Base-by-base conservation (phyloP, 2,888 invertebrate genomes). In the Apodemia mormo region DNA sequence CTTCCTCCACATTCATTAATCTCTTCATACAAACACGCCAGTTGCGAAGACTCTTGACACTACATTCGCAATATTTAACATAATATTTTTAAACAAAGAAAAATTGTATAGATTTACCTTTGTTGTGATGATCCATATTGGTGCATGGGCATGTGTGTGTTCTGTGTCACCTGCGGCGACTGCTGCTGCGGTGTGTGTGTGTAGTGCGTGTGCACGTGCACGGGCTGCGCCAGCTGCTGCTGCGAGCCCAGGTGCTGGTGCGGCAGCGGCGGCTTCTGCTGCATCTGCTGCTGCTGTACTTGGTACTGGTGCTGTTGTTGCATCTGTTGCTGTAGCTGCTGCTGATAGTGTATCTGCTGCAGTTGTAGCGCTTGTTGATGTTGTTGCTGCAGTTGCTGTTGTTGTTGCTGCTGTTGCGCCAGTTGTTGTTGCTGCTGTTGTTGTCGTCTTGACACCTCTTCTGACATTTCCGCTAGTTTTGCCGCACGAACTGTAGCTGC, bases 391-490 rank as follows among this genome's bases (percentile, higher is more conserved):
- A 79, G 79, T 29, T 71, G 72, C 61, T 76, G 73, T 9, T 73
- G 76, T 8, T 94, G 90, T 52, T 76, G 79, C 37, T 77, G 95
- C 88, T 75, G 73, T 33, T 77, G 79, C 33, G 81, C 80, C n/a
- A 77, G 76, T 30, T 80, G 81, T 71, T 82, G 78, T 54, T 87
- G 87, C 68, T 86, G 86, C 58, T 82, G 84, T 30, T 93, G 86
- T 74, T 92, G 94, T 76, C 94, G 94, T 66, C 96, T 88, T 72
- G 96, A 87, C 10, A 96, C 95, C 82, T 97, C 97, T 80, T 97
- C 97, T 3, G 96, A 95, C 96, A 97, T 96, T 86, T 97, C 97
- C 5, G 95, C 95, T 71, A 97, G 90, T 82, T 97, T 96, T 0
- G 96, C 96, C 64, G 95, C 94, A 33, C 91, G 87, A 0, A 85